Evolutionary conservation across 2,797 vertebrate genomes (phyloP), one percentile per base, ranked within the genome.

Genomic region (Paramormyrops hopkinsi): DNA sequence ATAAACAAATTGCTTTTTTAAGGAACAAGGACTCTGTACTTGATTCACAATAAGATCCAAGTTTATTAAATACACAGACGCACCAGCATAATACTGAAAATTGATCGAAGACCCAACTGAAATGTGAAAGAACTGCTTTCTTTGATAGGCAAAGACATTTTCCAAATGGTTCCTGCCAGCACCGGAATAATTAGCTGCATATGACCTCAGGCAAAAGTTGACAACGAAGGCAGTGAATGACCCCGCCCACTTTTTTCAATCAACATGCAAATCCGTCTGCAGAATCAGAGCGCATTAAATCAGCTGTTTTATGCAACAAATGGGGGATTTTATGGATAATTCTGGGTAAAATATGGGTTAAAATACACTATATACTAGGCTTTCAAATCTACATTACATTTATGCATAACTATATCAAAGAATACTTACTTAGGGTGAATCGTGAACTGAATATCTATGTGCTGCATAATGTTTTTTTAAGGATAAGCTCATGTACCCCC

Each of bases 1-100:
- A 54, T 86, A 51, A 86, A 86, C 48, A 51, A 19, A 82, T 79
- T 44, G 83, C 83, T 48, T 53, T 85, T 53, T 86, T 44, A 79
- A 76, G 17, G 73, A 46, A 82, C 37, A 82, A 46, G 76, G 19
- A 82, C 19, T 82, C 37, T 79, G 6, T 44, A 82, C n/a, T 82
- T 22, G 17, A 41, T 46, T 46, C 6, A 46, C 7, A 19, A 46
- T 82, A 82, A n/a, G 29, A n/a, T 44, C 6, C 41, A 82, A 82
- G 37, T 82, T n/a, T 82, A 8, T n/a, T 82, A 8, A 82, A 82
- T 82, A 17, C 17, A 82, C 5, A 46, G 76, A 46, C 1, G 8
- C 8, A 84, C 22, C 50, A 86, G 48, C 50, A 54, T 53, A 82
- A 9, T 82, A 19, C 19, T n/a, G 17, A 82, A 82, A 82, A 33